Base-by-base conservation (phyloP, 2,797 vertebrate genomes). In the Darevskia nairensis region DNA sequence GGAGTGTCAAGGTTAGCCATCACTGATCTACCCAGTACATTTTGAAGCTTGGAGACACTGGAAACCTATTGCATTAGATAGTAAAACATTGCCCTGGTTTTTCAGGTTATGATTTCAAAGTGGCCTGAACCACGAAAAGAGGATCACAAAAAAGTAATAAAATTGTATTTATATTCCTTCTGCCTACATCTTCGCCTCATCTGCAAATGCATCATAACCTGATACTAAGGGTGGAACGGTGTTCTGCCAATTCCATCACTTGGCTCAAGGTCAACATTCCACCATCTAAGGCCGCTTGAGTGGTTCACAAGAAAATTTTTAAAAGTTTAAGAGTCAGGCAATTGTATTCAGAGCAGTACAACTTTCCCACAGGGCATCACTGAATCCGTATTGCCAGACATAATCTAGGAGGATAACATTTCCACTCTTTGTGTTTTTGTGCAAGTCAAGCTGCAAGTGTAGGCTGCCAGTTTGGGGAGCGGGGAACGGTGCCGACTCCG, bases 361-460 rank as follows among this genome's bases (percentile, higher is more conserved):
- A 80, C 39, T 88, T 92, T 90, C 17, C 39, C 87, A 11, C 61
- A 88, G 81, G 46, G 2, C 25, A 39, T 85, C 1, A 1, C 10
- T 64, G 10, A 82, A 46, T 88, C 66, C 86, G 17, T 85, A 61
- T 77, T 89, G 8, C 55, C 55, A 82, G 68, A 90, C 88, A n/a
- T 90, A 81, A 55, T 88, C 46, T 91, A 91, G 55, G 83, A 82
- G 71, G 74, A 82, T 91, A 90, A 89, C 19, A 0, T 23, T 84
- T 66, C 55, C 1, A 39, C 84, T 85, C n/a, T 82, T 11, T 55
- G 8, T 50, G 9, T 83, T 90, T 3, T 9, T n/a, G 50, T 89
- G 55, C 7, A 94, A 91, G 88, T 0, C 86, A 50, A 91, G 8
- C 72, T 80, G 11, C 72, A 89, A 69, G 1, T 90, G 25, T 78